These are phyloP conservation scores for Eilema caniola DNA, from an alignment of 2,888 invertebrate genomes.

Conservation along the genomic window DNA sequence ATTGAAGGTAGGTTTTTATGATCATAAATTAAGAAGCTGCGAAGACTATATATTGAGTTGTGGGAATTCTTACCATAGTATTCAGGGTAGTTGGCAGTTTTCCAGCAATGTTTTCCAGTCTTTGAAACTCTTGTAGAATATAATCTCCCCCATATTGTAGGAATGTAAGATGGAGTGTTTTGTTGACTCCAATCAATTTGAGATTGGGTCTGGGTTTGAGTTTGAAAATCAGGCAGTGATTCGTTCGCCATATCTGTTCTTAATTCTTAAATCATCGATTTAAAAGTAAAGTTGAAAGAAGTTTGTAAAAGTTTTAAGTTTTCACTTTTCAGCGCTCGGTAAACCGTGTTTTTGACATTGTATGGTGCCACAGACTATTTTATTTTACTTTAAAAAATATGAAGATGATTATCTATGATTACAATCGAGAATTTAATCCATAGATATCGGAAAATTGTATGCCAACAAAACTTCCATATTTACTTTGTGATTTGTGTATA, in stretches of 20 bases:
- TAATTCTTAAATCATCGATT: constrained; percentile 1
- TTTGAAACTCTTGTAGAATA: constrained; percentile 75
- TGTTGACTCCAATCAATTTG: constrained; percentile 82
- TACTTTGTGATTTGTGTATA: too few species aligned
- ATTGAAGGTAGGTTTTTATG: constrained; percentile 15
- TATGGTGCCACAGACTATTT: too few species aligned
- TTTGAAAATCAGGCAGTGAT: constrained; percentile 62
- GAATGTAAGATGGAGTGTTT: constrained; percentile 73
- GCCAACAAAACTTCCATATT: too few species aligned
- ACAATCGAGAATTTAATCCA: too few species aligned
- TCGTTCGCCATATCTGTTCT: constrained; percentile 70
- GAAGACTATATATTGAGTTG: background rate
- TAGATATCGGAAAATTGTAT: too few species aligned
- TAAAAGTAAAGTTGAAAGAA: constrained; percentile 23
- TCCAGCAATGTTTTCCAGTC: constrained; percentile 73
- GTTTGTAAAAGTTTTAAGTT: constrained; percentile 33
- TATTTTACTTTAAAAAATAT: too few species aligned
- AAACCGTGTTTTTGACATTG: background rate
- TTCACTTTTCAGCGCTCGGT: constrained; percentile 38
- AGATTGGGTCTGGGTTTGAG: constrained; percentile 83
- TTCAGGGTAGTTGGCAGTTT: constrained; percentile 62
- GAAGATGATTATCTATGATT: too few species aligned
- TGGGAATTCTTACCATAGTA: constrained; percentile 68
- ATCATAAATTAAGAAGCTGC: background rate
- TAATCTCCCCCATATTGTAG: constrained; percentile 84